Evolutionary conservation across 2,888 invertebrate species (phyloP).

Genomic region (Agrochola circellaris): DNA sequence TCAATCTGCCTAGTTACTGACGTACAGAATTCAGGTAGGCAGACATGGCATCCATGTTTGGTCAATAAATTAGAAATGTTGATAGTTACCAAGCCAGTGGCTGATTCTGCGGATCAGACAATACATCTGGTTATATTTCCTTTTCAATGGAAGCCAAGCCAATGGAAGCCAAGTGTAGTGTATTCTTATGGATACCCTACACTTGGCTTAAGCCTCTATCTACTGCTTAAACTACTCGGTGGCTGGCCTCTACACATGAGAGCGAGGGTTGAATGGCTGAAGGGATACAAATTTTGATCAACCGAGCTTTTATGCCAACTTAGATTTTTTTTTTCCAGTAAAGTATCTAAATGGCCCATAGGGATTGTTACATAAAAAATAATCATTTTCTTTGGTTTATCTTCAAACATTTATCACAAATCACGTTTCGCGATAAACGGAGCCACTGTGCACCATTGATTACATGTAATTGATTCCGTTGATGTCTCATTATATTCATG

Average conservation of each 20-base stretch:
- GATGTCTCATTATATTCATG: slow-evolving; percentile 63
- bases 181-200: not conserved
- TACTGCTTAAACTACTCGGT: not conserved
- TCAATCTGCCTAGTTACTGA: slow-evolving; percentile 32
- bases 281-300: not conserved
- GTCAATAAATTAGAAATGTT: slow-evolving; percentile 15
- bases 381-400: slow-evolving; percentile 29
- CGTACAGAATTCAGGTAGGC: not conserved
- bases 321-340: no score
- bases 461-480: slow-evolving; percentile 57
- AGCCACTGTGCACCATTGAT: slow-evolving; percentile 61
- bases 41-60: slow-evolving; percentile 2
- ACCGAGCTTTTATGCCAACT: not conserved
- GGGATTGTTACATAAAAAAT: not conserved
- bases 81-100: not conserved
- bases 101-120: not conserved
- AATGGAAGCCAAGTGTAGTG: no score
- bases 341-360: not conserved
- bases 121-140: not conserved
- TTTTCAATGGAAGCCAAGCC: not conserved
- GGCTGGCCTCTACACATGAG: not conserved
- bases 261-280: not conserved
- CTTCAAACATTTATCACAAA: slow-evolving; percentile 49
- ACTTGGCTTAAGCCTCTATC: not conserved
- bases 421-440: slow-evolving; percentile 62